phyloP scores from a whole-genome alignment of 2,797 vertebrate species.

The Galaxias olidus region DNA sequence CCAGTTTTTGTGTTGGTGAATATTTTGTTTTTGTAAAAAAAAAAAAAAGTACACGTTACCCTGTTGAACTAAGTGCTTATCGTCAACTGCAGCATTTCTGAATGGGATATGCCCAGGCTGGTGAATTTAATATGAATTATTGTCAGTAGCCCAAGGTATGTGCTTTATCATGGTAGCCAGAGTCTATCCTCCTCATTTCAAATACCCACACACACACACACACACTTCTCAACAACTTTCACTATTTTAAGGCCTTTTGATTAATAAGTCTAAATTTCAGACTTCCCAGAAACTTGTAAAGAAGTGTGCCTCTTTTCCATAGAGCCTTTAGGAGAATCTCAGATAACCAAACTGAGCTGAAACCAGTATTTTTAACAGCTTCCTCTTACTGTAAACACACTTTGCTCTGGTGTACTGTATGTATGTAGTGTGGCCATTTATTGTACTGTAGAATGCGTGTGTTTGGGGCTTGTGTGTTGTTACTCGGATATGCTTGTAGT shows the following conservation, averaged over 20 bases:
- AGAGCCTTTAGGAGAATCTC: too few species aligned
- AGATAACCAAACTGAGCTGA: too few species aligned
- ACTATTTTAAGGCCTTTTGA: conserved; percentile 44
- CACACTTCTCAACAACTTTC: conserved; percentile 34
- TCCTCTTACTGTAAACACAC: too few species aligned
- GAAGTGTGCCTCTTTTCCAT: neutral
- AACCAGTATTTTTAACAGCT: too few species aligned
- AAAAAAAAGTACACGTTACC: too few species aligned
- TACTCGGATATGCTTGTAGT: conserved; percentile 34
- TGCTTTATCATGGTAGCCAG: conserved; percentile 9
- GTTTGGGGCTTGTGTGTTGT: conserved; percentile 26
- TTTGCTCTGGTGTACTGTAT: too few species aligned
- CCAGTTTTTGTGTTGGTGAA: neutral
- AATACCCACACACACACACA: conserved; percentile 24
- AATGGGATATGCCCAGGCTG: conserved; percentile 6
- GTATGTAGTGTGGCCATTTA: conserved; percentile 49
- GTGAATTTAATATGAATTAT: conserved; percentile 14
- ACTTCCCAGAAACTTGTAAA: conserved; percentile 28
- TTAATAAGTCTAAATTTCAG: too few species aligned
- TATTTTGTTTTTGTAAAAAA: conserved; percentile 19
- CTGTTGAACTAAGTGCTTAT: conserved; percentile 21
- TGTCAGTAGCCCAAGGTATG: too few species aligned
- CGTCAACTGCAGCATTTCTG: conserved; percentile 50
- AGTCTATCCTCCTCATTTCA: conserved; percentile 40
- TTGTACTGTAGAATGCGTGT: conserved; percentile 30